A percentile compares a stretch with the other conserved stretches of the same genome.
Evolutionary conservation across 2,888 invertebrate species (phyloP).

Genomic region (Melinopterus prodromus): DNA sequence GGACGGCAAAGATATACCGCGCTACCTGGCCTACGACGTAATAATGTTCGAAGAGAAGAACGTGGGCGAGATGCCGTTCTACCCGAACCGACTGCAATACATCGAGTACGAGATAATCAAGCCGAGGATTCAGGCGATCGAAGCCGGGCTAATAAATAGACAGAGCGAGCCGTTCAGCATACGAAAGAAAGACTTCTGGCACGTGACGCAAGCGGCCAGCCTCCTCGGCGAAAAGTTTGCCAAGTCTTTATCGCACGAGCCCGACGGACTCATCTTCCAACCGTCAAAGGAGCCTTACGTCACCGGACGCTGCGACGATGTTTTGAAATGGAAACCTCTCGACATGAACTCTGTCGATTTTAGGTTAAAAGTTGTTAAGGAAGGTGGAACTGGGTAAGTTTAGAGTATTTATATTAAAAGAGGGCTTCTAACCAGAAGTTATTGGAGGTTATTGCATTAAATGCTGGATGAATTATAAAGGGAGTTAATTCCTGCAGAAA

Average conservation of each 20-base stretch:
- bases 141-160: slow-evolving; percentile 76
- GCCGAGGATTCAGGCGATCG: slow-evolving; percentile 79
- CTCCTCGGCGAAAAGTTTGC: slow-evolving; percentile 87
- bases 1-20: slow-evolving; percentile 76
- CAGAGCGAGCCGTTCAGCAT: slow-evolving; percentile 89
- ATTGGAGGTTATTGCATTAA: too few relatives aligned
- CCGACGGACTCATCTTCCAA: slow-evolving; percentile 98
- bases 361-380: slow-evolving; percentile 79
- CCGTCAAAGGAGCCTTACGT: slow-evolving; percentile 87
- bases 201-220: slow-evolving; percentile 73
- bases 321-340: slow-evolving; percentile 98
- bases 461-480: too few relatives aligned
- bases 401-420: slow-evolving; percentile 21
- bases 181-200: slow-evolving; percentile 92
- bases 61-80: slow-evolving; percentile 80
- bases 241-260: slow-evolving; percentile 87
- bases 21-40: slow-evolving; percentile 96
- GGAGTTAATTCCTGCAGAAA: too few relatives aligned
- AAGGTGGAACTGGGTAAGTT: slow-evolving; percentile 75
- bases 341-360: slow-evolving; percentile 97
- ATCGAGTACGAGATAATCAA: slow-evolving; percentile 79
- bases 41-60: slow-evolving; percentile 82
- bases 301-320: slow-evolving; percentile 81
- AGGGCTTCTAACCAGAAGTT: too few relatives aligned
- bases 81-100: slow-evolving; percentile 75